Evolutionary conservation across 2,888 invertebrate species (phyloP).

Genomic region (Drosophila leonis): DNA sequence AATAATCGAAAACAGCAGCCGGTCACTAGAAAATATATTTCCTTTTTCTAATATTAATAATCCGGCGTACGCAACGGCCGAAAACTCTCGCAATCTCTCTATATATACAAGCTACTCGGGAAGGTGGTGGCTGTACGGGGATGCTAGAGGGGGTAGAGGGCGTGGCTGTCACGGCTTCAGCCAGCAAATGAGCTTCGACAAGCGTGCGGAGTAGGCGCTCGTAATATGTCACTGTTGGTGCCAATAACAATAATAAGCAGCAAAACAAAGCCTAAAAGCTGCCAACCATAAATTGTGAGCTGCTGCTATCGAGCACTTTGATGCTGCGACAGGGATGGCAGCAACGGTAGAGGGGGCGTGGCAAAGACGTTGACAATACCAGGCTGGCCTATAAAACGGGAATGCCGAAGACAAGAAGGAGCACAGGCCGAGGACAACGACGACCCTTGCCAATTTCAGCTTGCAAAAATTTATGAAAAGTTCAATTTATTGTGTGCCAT

Average conservation of each 20-base stretch:
- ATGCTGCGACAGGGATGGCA: slow-evolving; percentile 17
- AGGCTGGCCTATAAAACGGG: slow-evolving; percentile 37
- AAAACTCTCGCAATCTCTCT: slow-evolving; percentile 47
- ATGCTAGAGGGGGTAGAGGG: background rate
- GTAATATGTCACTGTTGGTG: slow-evolving; percentile 82
- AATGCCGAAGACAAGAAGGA: background rate
- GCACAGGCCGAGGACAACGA: slow-evolving; percentile 5
- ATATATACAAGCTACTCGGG: slow-evolving; percentile 17
- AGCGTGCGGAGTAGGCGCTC: slow-evolving; percentile 51
- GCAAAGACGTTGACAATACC: slow-evolving; percentile 75
- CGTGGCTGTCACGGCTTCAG: slow-evolving; percentile 14
- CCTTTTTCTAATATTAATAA: slow-evolving; percentile 78
- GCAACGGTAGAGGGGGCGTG: slow-evolving; percentile 1
- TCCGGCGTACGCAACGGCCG: slow-evolving; percentile 68
- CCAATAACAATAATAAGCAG: slow-evolving; percentile 82
- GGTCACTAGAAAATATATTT: slow-evolving; percentile 80
- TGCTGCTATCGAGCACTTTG: slow-evolving; percentile 49
- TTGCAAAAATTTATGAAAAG: slow-evolving; percentile 79
- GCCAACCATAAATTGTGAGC: slow-evolving; percentile 76
- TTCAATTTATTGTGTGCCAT: slow-evolving; percentile 78
- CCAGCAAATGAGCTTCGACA: slow-evolving; percentile 74
- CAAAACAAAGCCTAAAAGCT: slow-evolving; percentile 81
- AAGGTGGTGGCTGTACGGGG: too few relatives aligned
- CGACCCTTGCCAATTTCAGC: slow-evolving; percentile 71
- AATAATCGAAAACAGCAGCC: slow-evolving; percentile 81